Percentiles rank a stretch among this genome's conserved stretches.
phyloP scores from a whole-genome alignment of 2,113 vertebrate species.

The Sinosuthora webbiana region DNA sequence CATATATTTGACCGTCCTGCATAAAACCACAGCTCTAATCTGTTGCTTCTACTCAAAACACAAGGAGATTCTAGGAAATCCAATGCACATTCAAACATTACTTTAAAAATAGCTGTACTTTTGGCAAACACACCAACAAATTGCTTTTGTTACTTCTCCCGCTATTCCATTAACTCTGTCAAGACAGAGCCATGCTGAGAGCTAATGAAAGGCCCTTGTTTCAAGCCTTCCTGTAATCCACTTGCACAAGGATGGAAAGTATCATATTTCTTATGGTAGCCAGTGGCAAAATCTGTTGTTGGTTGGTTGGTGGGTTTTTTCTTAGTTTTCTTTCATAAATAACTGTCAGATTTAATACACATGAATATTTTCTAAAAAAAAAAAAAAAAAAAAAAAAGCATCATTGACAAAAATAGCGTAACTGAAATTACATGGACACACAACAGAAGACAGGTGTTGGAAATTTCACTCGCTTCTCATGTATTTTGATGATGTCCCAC shows the following conservation, averaged over 20 bases:
- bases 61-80: not conserved
- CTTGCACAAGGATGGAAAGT: not conserved
- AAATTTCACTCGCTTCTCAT: not conserved
- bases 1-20: not conserved
- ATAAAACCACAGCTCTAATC: not conserved
- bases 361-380: not conserved
- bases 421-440: not conserved
- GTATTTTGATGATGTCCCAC: slow-evolving; percentile 35
- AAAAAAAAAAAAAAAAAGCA: not conserved
- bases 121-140: not conserved
- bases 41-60: not conserved
- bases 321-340: slow-evolving; percentile 6
- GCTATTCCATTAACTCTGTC: not conserved
- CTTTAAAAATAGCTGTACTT: slow-evolving; percentile 17
- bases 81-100: not conserved
- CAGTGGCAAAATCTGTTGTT: not conserved
- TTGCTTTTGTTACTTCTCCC: not conserved
- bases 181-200: not conserved
- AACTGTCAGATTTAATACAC: not conserved
- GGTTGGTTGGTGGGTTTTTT: not conserved
- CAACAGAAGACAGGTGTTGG: slow-evolving; percentile 45
- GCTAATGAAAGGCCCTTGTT: not conserved
- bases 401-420: not conserved
- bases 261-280: not conserved
- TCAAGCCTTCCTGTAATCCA: not conserved